phyloP scores from a whole-genome alignment of 1,140 invertebrate genomes.

The Parasteatoda tepidariorum region DNA sequence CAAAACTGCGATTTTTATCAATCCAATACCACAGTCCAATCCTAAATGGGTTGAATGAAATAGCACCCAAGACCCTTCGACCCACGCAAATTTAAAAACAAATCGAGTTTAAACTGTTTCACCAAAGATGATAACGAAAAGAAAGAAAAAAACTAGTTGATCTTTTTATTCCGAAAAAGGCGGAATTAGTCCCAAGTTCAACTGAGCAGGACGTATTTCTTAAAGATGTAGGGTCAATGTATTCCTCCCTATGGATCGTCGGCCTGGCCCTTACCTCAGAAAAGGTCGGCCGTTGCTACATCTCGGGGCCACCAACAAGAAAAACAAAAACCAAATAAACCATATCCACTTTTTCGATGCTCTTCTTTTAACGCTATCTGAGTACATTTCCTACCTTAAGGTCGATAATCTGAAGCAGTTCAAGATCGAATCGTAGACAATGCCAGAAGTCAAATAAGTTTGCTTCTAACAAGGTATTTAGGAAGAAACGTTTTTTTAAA shows the following conservation, averaged over 20 bases:
- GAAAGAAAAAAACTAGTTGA: neutral
- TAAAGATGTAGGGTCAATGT: constrained; percentile 27
- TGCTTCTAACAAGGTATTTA: too few species aligned
- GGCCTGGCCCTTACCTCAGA: neutral
- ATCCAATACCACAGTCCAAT: too few species aligned
- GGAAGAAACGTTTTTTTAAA: too few species aligned
- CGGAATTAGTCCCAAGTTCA: neutral
- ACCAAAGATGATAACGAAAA: neutral
- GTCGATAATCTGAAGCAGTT: constrained; percentile 17
- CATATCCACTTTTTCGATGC: constrained; percentile 29
- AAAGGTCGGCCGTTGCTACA: constrained; percentile 50
- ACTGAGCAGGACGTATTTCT: neutral
- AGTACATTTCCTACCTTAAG: too few species aligned
- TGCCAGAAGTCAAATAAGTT: neutral
- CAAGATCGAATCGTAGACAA: neutral
- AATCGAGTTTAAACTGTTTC: neutral
- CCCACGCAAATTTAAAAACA: too few species aligned
- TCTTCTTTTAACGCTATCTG: constrained; percentile 6
- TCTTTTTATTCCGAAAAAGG: neutral
- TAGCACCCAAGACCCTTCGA: too few species aligned
- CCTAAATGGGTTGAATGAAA: too few species aligned
- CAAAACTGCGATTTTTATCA: too few species aligned
- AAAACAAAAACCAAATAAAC: neutral
- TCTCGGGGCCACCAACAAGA: neutral
- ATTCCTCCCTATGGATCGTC: constrained; percentile 36